Evolutionary conservation across 2,888 invertebrate species (phyloP).

Genomic region (Scelioninae gen. 2): DNA sequence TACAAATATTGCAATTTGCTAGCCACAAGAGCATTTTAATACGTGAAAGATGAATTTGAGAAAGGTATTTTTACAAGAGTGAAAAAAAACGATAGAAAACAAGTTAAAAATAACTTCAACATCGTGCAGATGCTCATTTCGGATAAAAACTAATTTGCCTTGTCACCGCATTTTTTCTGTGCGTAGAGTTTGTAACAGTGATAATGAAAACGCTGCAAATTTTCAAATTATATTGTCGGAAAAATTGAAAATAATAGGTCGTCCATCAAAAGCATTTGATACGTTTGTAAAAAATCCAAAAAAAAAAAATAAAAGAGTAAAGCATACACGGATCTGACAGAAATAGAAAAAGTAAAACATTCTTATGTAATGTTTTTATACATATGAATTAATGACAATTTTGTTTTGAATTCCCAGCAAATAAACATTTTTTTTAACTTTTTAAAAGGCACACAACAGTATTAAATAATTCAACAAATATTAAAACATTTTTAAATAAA

Average conservation of each 20-base stretch:
- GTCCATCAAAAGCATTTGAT: conserved; percentile 7
- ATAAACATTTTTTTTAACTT: no score
- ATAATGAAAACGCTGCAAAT: neutral
- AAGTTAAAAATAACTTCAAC: neutral
- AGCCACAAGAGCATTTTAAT: conserved; percentile 1
- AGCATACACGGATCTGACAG: neutral
- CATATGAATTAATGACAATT: no score
- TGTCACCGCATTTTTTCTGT: conserved; percentile 1
- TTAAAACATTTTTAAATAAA: no score
- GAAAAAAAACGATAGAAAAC: neutral
- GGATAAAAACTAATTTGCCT: neutral
- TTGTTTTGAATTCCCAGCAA: no score
- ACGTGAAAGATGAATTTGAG: no score
- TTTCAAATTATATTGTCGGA: neutral
- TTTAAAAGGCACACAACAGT: no score
- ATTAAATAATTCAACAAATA: no score
- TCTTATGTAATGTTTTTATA: no score
- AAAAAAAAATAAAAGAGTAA: neutral
- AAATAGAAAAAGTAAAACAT: conserved; percentile 4
- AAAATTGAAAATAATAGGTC: conserved; percentile 7
- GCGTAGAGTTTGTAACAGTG: neutral
- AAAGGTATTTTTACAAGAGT: neutral
- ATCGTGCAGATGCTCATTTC: conserved; percentile 2
- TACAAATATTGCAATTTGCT: conserved; percentile 5
- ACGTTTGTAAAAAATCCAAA: no score